Evolutionary conservation across 1,140 invertebrate species (phyloP), one percentile per base, ranked within the genome.

Genomic region (Helicoverpa zea): DNA sequence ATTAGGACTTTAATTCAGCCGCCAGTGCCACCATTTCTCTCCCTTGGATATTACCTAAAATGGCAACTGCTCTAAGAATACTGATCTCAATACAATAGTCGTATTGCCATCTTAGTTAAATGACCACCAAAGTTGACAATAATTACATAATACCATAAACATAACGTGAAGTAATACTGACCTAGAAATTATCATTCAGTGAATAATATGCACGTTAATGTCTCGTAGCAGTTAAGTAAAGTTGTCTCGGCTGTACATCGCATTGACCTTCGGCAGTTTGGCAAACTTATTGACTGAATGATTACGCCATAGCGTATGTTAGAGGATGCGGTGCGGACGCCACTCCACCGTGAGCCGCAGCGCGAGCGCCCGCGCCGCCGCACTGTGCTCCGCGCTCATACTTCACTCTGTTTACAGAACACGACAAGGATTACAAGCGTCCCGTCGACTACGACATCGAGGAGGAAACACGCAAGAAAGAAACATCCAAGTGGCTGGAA

Each of bases 401-500:
- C 29, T 64, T 52, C 30, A 81, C 52, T 88, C 80, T 90, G 58
- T 80, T 93, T 92, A 59, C 93, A 94, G 93, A 94, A 74, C 92
- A 96, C 77, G 94, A 96, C 54, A 98, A 98, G 89, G 98, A 98
- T 91, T 98, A 98, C 77, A 97, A 97, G 84, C 96, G 97, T 52
- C 97, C 98, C 0, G 90, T 98, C 51, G 97, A 98, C 90, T 97
- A 98, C 84, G 97, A 98, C 87, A 96, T 97, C 85, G 98, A 99
- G 92, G 98, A 98, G 89, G 97, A 98, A 90, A 98, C 98, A 1
- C 96, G 98, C 70, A 98, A 98, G 94, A 97, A 97, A 84, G 98
- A 98, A 96, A 99, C 98, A 0, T 98, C 97, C 83, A 98, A 97
- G 92, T 99, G 97, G 98, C 94, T 98, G 14, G 98, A 98, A 83